Percentiles rank a stretch among this genome's conserved stretches.
Evolutionary conservation across 2,888 invertebrate genomes (phyloP).

Genomic region (Coelopa pilipes): DNA sequence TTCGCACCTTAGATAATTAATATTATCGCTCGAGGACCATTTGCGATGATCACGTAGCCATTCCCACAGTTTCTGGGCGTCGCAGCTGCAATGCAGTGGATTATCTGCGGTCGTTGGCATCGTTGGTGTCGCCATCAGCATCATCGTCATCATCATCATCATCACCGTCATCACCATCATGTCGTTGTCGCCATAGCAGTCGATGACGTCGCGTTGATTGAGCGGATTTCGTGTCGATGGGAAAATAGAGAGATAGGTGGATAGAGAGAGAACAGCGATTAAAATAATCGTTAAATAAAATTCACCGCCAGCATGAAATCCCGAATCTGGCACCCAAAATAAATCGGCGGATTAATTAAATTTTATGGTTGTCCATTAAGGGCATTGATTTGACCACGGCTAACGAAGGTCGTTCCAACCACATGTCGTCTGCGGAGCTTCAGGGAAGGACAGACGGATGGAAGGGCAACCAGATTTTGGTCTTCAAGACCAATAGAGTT

Average conservation of each 20-base stretch:
- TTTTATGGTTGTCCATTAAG: no score
- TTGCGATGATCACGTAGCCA: slow-evolving; percentile 92
- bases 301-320: no score
- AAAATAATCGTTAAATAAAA: no score
- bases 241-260: not conserved
- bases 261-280: not conserved
- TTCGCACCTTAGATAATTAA: slow-evolving; percentile 78
- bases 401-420: no score
- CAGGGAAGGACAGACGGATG: no score
- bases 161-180: slow-evolving; percentile 16
- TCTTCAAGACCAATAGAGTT: no score
- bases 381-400: no score
- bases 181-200: slow-evolving; percentile 16
- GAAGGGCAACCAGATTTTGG: no score
- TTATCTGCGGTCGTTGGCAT: slow-evolving; percentile 73
- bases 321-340: no score
- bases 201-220: not conserved
- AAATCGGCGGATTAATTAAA: no score
- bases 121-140: slow-evolving; percentile 34
- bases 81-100: slow-evolving; percentile 89
- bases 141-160: slow-evolving; percentile 26
- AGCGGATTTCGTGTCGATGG: no score
- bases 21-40: slow-evolving; percentile 64
- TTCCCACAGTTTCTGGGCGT: slow-evolving; percentile 90
- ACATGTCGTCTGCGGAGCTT: no score